Evolutionary conservation across 2,888 invertebrate genomes (phyloP).

Genomic region (Isoperla grammatica): DNA sequence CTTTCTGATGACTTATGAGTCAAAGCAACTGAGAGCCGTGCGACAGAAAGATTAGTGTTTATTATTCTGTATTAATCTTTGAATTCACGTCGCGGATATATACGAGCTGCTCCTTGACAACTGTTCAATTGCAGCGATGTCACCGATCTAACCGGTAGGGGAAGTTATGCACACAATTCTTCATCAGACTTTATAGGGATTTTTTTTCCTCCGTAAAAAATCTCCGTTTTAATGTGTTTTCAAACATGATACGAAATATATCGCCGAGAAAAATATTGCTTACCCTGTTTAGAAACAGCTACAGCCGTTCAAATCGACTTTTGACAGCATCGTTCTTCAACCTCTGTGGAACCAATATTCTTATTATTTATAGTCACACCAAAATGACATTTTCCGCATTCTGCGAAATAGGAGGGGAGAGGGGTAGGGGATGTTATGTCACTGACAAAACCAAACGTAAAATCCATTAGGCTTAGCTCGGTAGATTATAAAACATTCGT

Average conservation of each 20-base stretch:
- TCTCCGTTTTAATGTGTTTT: slow-evolving; percentile 12
- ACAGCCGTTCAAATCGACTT: slow-evolving; percentile 7
- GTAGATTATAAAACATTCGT: too few species aligned
- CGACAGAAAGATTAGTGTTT: slow-evolving; percentile 9
- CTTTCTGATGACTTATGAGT: slow-evolving; percentile 23
- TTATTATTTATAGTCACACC: slow-evolving; percentile 27
- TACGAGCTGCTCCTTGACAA: slow-evolving; percentile 4
- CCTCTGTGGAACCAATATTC: slow-evolving; percentile 8
- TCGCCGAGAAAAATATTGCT: too few species aligned
- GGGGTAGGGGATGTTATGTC: not conserved
- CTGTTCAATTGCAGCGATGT: slow-evolving; percentile 10
- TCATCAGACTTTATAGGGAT: slow-evolving; percentile 5
- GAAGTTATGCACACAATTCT: slow-evolving; percentile 4
- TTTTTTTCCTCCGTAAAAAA: slow-evolving; percentile 6
- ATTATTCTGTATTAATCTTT: slow-evolving; percentile 13
- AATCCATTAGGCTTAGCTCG: too few species aligned
- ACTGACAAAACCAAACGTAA: not conserved
- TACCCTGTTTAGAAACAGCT: slow-evolving; percentile 5
- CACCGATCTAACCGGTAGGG: not conserved
- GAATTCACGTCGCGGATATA: not conserved
- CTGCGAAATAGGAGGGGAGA: not conserved
- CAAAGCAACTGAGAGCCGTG: slow-evolving; percentile 1
- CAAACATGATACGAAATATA: slow-evolving; percentile 5
- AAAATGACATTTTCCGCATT: slow-evolving; percentile 25
- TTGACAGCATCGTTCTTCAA: not conserved